Percentiles rank a stretch among this genome's conserved stretches.
Conservation (phyloP, 92 coral and sea anemone genomes). For the Paramuricea clavata region DNA sequence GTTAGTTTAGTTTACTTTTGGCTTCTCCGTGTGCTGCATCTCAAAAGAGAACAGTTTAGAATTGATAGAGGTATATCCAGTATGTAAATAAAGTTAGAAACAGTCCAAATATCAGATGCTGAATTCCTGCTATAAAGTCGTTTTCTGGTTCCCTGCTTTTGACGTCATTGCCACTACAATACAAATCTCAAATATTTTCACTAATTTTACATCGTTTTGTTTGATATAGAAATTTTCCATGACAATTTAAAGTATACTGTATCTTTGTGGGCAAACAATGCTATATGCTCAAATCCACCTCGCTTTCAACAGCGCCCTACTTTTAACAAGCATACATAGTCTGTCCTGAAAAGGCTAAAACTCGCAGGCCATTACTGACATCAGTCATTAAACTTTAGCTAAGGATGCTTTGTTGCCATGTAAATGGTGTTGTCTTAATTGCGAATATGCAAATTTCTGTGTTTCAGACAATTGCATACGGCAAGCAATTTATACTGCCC, state of each 20-base stretch:
- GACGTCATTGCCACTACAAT: neutral
- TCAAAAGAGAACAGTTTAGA: too few relatives aligned
- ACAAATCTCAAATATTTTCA: neutral
- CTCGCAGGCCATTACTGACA: neutral
- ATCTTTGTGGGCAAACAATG: neutral
- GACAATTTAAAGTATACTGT: neutral
- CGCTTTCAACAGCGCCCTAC: neutral
- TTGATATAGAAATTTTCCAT: neutral
- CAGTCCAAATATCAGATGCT: neutral
- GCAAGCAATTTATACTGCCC: neutral
- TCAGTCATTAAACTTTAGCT: neutral
- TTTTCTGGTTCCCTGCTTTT: neutral
- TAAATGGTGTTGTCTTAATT: slow-evolving; percentile 14
- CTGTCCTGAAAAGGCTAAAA: neutral
- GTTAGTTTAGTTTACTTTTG: neutral
- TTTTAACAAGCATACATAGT: neutral
- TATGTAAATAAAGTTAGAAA: too few relatives aligned
- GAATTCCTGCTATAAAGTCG: neutral
- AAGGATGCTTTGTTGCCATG: slow-evolving; percentile 4
- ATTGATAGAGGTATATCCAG: neutral
- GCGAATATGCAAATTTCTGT: slow-evolving; percentile 45
- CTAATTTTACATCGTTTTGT: neutral
- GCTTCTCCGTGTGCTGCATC: too few relatives aligned
- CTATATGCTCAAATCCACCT: neutral
- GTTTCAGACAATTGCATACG: slow-evolving; percentile 26